Evolutionary conservation across 2,888 invertebrate species (phyloP).

Genomic region (Dione juno): DNA sequence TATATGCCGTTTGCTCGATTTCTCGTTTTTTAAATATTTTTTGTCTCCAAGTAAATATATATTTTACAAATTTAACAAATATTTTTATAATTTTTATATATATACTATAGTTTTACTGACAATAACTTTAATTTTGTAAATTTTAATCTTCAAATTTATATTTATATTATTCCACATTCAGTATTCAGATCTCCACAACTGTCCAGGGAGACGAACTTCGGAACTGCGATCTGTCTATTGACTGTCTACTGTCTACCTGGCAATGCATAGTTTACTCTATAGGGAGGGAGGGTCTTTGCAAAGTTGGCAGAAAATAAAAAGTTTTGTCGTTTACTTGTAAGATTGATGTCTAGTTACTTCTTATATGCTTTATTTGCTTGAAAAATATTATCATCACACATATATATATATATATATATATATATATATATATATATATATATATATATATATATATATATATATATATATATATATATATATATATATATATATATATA

Average conservation of each 20-base stretch:
- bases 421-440: too few relatives aligned
- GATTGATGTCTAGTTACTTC: neutral
- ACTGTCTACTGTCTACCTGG: slow-evolving; percentile 11
- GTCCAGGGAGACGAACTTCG: slow-evolving; percentile 7
- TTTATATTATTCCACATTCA: neutral
- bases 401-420: too few relatives aligned
- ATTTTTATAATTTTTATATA: too few relatives aligned
- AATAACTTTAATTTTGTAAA: too few relatives aligned
- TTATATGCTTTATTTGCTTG: neutral
- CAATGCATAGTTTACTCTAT: slow-evolving; percentile 15
- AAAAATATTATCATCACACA: neutral
- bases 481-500: too few relatives aligned
- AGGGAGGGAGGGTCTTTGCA: neutral
- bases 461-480: too few relatives aligned
- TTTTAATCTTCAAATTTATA: neutral
- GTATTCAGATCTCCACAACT: neutral
- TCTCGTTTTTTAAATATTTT: too few relatives aligned
- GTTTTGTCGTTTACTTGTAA: slow-evolving; percentile 5
- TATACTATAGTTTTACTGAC: too few relatives aligned
- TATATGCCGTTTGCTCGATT: too few relatives aligned
- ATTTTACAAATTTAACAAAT: too few relatives aligned
- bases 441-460: too few relatives aligned
- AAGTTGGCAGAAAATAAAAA: slow-evolving; percentile 16
- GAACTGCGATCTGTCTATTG: slow-evolving; percentile 19
- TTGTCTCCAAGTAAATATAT: too few relatives aligned